Evolutionary conservation across 1,140 invertebrate species (phyloP).

Genomic region (Formica exsecta): DNA sequence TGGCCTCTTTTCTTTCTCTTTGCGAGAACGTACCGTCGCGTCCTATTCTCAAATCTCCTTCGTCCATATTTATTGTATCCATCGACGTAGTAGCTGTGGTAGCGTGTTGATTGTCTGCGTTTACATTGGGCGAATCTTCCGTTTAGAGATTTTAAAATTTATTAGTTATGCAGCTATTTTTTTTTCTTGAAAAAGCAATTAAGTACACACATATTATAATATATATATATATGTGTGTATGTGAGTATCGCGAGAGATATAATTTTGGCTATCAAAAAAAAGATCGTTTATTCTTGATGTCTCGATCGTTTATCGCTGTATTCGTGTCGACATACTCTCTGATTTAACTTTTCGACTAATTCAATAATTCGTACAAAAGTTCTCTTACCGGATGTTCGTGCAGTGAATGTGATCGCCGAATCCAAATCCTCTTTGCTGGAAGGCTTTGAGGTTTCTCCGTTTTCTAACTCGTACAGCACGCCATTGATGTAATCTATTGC

Average conservation of each 20-base stretch:
- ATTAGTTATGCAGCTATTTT: slow-evolving; percentile 26
- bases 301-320: slow-evolving; percentile 5
- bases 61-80: slow-evolving; percentile 75
- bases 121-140: slow-evolving; percentile 74
- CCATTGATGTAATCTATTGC: slow-evolving; percentile 92
- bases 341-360: slow-evolving; percentile 1
- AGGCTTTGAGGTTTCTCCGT: slow-evolving; percentile 87
- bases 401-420: slow-evolving; percentile 94
- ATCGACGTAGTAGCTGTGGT: slow-evolving; percentile 73
- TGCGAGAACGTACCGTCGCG: slow-evolving; percentile 67
- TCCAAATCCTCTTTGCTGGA: slow-evolving; percentile 91
- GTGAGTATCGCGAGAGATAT: not conserved
- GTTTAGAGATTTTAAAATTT: slow-evolving; percentile 48
- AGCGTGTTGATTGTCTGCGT: slow-evolving; percentile 67
- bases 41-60: slow-evolving; percentile 73
- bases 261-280: slow-evolving; percentile 14
- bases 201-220: not conserved
- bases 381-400: slow-evolving; percentile 92
- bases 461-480: slow-evolving; percentile 91
- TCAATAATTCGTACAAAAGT: slow-evolving; percentile 17
- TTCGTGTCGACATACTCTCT: slow-evolving; percentile 18
- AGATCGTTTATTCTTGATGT: not conserved
- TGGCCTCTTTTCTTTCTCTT: not conserved
- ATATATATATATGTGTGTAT: no score
- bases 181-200: not conserved